phyloP scores from a whole-genome alignment of 2,797 vertebrate genomes.

The Pipistrellus nathusii region DNA sequence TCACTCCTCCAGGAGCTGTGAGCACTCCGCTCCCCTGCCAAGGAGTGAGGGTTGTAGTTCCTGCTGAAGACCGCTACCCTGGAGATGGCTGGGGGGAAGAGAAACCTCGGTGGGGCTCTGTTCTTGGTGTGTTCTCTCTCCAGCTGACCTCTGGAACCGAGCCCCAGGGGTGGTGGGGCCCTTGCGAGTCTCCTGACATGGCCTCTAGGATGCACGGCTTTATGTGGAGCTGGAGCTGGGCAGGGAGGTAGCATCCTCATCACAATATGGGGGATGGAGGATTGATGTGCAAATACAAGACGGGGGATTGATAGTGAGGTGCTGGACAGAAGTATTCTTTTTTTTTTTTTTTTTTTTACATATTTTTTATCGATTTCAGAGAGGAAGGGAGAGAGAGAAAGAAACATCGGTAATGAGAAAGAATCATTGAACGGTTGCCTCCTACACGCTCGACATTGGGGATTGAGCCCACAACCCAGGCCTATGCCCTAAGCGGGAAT shows the following conservation, averaged over 20 bases:
- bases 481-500: no score
- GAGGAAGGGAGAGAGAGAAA: no score
- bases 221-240: not conserved
- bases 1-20: not conserved
- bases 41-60: not conserved
- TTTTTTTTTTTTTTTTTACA: no score
- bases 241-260: not conserved
- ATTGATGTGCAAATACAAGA: slow-evolving; percentile 16
- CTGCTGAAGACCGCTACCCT: not conserved
- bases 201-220: not conserved
- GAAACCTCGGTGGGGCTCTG: no score
- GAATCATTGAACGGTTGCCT: no score
- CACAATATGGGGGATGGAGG: not conserved
- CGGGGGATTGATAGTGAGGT: not conserved
- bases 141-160: not conserved
- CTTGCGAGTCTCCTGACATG: not conserved
- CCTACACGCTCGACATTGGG: no score
- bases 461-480: no score
- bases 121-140: not conserved
- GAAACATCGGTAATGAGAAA: no score
- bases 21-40: not conserved
- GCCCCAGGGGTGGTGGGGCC: not conserved
- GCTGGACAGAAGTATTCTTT: not conserved
- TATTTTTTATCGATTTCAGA: no score
- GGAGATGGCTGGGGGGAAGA: not conserved